Base-by-base conservation (phyloP, 2,113 vertebrate species). In the Megaleporinus macrocephalus region DNA sequence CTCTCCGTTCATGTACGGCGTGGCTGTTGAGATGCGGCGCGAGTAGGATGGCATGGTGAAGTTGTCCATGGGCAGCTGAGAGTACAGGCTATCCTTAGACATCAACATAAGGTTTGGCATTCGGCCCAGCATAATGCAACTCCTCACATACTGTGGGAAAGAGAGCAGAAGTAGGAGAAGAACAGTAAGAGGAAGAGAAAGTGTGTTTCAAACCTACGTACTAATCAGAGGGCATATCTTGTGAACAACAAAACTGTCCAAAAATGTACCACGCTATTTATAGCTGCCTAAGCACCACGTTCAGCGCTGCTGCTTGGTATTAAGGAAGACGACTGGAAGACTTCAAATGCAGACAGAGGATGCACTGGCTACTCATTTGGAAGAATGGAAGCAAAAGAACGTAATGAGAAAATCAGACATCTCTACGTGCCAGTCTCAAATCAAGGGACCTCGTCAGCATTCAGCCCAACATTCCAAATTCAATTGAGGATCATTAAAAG, bases 71-170 rank as follows among this genome's bases (percentile, higher is more conserved):
- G 98, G 98, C 86, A 99, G 89, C 89, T 99, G 98, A 0, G 92
- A 95, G 86, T 99, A 99, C 14, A 99, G 92, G 90, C 97, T 99
- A 90, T 99, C 98, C 90, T 99, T 99, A 0, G 97, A 95, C 97
- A 99, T 99, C 73, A 99, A 90, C 98, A 99, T 99, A 91, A 99
- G 93, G 91, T 98, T 98, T 51, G 97, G 98, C 96, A 99, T 95
- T 87, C 98, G 96, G 69, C 94, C 93, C 69, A 99, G 95, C 97
- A 98, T 98, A 90, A 99, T 99, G 89, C 97, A 99, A 90, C 98
- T 99, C 90, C 98, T 94, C 78, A 99, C 96, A 76, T 99, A 99
- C 97, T 99, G 91, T 84, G 91, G 82, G 53, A 80, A 82, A 83
- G 71, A 78, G 84, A 71, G 36, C 61, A 12, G 22, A 62, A 82